Evolutionary conservation across 2,888 invertebrate genomes (phyloP).

Genomic region (Caenorhabditis angaria): DNA sequence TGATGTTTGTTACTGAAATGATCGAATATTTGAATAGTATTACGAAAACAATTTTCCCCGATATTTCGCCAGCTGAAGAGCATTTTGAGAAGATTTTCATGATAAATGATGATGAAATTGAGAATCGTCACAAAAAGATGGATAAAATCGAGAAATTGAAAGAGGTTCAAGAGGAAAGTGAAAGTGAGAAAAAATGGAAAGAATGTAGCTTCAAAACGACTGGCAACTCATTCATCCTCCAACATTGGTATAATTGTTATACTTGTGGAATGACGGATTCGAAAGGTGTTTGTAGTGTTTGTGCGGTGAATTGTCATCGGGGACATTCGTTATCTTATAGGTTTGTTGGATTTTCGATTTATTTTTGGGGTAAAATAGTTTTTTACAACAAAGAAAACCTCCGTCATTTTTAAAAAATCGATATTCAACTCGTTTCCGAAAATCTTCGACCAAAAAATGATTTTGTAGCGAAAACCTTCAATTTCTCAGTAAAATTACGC

Average conservation of each 20-base stretch:
- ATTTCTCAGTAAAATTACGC: too few species aligned
- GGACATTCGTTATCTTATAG: constrained; percentile 81
- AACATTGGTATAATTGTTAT: constrained; percentile 90
- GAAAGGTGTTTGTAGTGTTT: constrained; percentile 95
- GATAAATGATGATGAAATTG: background rate
- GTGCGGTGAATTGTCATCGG: constrained; percentile 94
- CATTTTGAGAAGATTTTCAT: constrained; percentile 1
- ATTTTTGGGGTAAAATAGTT: too few species aligned
- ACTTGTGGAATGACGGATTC: constrained; percentile 98
- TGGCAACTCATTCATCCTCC: constrained; percentile 79
- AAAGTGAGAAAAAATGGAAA: background rate
- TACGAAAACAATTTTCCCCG: background rate
- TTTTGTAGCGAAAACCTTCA: too few species aligned
- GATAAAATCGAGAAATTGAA: constrained; percentile 20
- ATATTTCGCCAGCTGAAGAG: background rate
- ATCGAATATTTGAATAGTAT: background rate
- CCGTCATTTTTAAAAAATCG: too few species aligned
- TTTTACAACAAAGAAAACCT: too few species aligned
- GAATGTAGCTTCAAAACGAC: background rate
- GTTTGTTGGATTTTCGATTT: too few species aligned
- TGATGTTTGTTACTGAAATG: constrained; percentile 4
- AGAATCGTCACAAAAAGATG: background rate
- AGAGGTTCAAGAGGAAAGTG: background rate
- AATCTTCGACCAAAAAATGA: too few species aligned
- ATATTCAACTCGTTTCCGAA: too few species aligned